Evolutionary conservation across 2,113 vertebrate genomes (phyloP), one percentile per base, ranked within the genome.

Genomic region (Rana temporaria): DNA sequence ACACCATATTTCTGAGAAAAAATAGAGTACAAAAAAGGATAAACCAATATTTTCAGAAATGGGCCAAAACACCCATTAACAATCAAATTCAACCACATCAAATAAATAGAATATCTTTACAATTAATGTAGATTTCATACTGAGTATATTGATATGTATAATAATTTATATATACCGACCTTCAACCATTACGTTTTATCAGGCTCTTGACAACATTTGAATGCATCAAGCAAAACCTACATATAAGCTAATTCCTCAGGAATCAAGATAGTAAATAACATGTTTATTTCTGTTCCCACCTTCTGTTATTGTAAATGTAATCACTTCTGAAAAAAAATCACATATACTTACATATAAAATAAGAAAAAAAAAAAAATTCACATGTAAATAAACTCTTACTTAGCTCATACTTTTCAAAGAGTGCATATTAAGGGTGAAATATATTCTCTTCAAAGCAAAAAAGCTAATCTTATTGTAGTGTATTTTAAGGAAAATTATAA

Each of bases 361-460:
- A 22, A 75, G 52, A 14, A 26, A 91, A 52, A 20, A 52, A 22
- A 17, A 22, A 69, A 38, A 48, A 11, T 48, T 48, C 42, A 48
- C 8, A 70, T 52, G 53, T 24, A 5, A 53, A 38, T 8, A 9
- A 66, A 89, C 92, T 91, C 89, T 91, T 90, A 88, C 92, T 90
- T 89, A 86, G 93, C 88, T 93, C 90, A 90, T 91, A 90, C 92
- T 93, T 93, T 92, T 11, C 9, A 88, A 92, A 92, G 87, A 91
- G 90, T 93, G 92, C 91, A 91, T 90, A 90, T 92, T 88, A 87
- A 85, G 85, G 88, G 91, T 92, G 85, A 92, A 87, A 85, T 92
- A 91, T 82, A 75, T 88, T 55, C 22, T 66, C 62, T 65, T 26
- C 42, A 34, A 9, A 48, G 11, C 38, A 77, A 14, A n/a, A 48